Percentiles rank a stretch among this genome's conserved stretches.
Conservation (phyloP, 1,140 invertebrate species). For the Grapholita molesta region DNA sequence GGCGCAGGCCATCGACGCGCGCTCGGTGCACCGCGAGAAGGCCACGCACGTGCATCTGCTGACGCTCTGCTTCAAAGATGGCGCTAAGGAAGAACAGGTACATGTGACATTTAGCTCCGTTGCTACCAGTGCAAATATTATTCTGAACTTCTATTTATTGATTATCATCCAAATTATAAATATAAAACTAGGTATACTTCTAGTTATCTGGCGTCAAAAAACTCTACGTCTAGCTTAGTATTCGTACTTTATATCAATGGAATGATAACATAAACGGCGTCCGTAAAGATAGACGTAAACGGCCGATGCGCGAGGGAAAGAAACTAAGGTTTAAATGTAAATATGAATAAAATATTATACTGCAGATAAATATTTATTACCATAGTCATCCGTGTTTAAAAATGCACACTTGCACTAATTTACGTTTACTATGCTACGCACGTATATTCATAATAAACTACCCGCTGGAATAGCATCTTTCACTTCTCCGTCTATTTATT, state of each 20-base stretch:
- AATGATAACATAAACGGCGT: too few species aligned
- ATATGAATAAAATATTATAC: not conserved
- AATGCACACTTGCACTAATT: not conserved
- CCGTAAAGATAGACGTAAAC: too few species aligned
- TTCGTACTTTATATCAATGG: too few species aligned
- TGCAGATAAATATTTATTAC: not conserved
- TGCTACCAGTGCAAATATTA: too few species aligned
- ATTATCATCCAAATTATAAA: too few species aligned
- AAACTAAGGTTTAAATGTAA: not conserved
- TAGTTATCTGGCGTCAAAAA: too few species aligned
- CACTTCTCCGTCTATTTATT: not conserved
- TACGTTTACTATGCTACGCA: not conserved
- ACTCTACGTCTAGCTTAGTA: too few species aligned
- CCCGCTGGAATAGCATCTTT: not conserved
- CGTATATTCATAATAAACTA: not conserved
- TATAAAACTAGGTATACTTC: too few species aligned
- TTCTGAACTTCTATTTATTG: too few species aligned
- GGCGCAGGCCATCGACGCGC: conserved; percentile 93
- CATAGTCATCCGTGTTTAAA: not conserved
- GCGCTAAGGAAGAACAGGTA: conserved; percentile 87
- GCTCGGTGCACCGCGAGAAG: conserved; percentile 93
- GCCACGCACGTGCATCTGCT: conserved; percentile 91
- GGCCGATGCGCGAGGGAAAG: not conserved
- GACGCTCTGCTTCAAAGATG: conserved; percentile 90
- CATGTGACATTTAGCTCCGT: too few species aligned